Percentiles rank a stretch among this genome's conserved stretches.
phyloP scores from a whole-genome alignment of 2,797 vertebrate genomes.

The Lerista edwardsae region DNA sequence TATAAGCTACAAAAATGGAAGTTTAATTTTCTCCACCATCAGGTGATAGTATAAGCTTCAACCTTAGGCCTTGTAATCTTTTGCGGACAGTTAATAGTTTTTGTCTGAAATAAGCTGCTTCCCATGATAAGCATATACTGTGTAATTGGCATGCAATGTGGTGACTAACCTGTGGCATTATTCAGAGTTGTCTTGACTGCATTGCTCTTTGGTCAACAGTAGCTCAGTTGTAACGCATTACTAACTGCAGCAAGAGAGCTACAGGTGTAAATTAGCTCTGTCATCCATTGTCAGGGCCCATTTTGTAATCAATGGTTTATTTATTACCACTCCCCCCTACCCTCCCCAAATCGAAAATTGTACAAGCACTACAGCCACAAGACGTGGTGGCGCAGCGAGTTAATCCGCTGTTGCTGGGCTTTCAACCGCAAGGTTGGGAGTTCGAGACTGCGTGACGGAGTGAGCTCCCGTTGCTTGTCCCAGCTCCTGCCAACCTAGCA shows the following conservation, averaged over 20 bases:
- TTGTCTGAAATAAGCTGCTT: background rate
- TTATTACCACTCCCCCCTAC: conserved; percentile 53
- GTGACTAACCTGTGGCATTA: background rate
- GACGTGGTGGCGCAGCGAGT: conserved; percentile 51
- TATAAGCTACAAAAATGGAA: background rate
- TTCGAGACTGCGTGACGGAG: no score
- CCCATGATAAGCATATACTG: background rate
- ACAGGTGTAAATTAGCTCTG: conserved; percentile 64
- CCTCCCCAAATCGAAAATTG: conserved; percentile 47
- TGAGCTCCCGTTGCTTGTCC: no score
- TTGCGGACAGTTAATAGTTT: conserved; percentile 11
- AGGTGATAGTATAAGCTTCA: background rate
- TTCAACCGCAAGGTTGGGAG: no score
- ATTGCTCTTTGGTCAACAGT: conserved; percentile 37
- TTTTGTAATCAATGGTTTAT: conserved; percentile 75
- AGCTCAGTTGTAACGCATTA: conserved; percentile 47
- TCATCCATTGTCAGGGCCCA: conserved; percentile 71
- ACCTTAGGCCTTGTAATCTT: background rate
- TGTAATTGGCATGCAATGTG: background rate
- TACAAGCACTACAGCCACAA: conserved; percentile 54
- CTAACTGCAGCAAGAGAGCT: conserved; percentile 52
- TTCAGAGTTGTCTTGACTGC: conserved; percentile 24
- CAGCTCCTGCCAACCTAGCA: no score
- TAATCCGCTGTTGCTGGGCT: no score
- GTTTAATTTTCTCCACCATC: background rate